Percentiles rank a stretch among this genome's conserved stretches.
phyloP scores from a whole-genome alignment of 2,113 vertebrate genomes.

The Labeo rohita region DNA sequence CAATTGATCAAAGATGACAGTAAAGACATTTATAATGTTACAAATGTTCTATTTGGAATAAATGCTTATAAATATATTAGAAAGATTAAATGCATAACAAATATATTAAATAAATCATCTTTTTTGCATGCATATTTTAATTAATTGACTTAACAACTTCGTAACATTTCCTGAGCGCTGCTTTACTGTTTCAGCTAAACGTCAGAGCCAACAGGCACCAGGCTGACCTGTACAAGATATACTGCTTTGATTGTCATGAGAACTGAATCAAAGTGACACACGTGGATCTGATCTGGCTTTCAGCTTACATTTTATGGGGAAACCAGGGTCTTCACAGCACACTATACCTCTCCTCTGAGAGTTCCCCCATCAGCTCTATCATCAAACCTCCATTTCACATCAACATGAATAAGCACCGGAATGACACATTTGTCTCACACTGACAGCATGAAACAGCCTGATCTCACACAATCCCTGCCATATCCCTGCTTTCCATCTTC shows the following conservation, averaged over 20 bases:
- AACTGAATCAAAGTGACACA: background rate
- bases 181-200: background rate
- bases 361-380: constrained; percentile 20
- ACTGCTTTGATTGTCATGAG: constrained; percentile 6
- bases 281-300: constrained; percentile 28
- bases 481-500: background rate
- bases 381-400: constrained; percentile 3
- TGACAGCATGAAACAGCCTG: constrained; percentile 35
- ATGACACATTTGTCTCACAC: constrained; percentile 30
- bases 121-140: too few species aligned
- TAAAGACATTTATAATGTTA: background rate
- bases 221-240: background rate
- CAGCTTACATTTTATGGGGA: background rate
- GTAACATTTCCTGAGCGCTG: background rate
- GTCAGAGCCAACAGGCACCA: background rate
- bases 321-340: constrained; percentile 9
- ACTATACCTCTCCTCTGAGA: constrained; percentile 17
- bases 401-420: constrained; percentile 23
- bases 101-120: too few species aligned
- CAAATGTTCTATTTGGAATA: background rate
- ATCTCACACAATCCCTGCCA: constrained; percentile 14
- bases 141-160: background rate
- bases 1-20: background rate
- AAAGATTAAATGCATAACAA: background rate
- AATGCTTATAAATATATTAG: background rate